A percentile compares a stretch with the other conserved stretches of the same genome.
Conservation (phyloP, 2,797 vertebrate species). For the Micrastur ruficollis region DNA sequence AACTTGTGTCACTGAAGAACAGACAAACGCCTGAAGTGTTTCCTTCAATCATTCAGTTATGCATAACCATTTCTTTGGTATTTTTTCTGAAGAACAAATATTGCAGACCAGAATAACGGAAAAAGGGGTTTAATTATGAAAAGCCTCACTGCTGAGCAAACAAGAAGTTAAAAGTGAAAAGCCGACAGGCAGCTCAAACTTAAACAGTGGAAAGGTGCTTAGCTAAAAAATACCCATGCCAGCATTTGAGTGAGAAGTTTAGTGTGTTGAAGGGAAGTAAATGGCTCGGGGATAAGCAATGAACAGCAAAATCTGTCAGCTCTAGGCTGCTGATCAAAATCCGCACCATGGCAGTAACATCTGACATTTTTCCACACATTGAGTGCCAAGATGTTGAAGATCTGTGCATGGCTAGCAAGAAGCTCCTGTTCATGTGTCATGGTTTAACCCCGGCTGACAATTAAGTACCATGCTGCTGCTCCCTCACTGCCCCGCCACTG, state of each 20-base stretch:
- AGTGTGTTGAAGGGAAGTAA: background rate
- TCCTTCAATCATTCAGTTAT: background rate
- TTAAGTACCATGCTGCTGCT: no score
- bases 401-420: background rate
- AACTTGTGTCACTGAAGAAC: background rate
- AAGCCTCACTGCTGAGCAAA: background rate
- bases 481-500: no score
- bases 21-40: background rate
- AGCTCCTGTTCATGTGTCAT: background rate
- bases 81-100: background rate
- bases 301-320: background rate
- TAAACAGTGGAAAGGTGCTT: background rate
- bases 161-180: background rate
- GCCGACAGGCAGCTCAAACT: background rate
- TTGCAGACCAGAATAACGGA: background rate
- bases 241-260: background rate
- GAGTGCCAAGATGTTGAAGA: background rate
- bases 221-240: background rate
- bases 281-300: background rate
- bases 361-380: background rate
- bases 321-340: background rate
- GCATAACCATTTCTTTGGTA: background rate
- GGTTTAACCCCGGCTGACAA: no score
- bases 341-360: background rate
- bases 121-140: background rate